phyloP scores from a whole-genome alignment of 2,113 vertebrate species.

The Crotophaga sulcirostris region DNA sequence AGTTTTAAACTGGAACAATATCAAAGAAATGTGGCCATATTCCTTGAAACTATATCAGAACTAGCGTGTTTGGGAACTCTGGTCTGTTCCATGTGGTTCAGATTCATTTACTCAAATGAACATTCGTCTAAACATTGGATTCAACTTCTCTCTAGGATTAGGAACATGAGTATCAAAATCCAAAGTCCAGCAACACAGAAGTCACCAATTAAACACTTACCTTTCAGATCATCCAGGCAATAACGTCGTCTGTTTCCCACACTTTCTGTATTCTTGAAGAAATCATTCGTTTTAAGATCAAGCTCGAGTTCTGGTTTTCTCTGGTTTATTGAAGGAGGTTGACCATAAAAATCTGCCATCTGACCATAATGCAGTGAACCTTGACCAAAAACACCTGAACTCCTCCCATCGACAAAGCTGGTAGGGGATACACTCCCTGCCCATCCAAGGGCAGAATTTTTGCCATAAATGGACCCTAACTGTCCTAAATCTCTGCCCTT shows the following conservation, averaged over 20 bases:
- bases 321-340: not conserved
- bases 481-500: not conserved
- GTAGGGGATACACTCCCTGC: not conserved
- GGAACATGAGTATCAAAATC: not conserved
- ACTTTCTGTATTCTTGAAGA: not conserved
- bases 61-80: not conserved
- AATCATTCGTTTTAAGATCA: not conserved
- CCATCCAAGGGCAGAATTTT: not conserved
- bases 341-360: not conserved
- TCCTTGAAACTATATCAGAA: not conserved
- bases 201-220: not conserved
- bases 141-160: not conserved
- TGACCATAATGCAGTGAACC: not conserved
- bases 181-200: not conserved
- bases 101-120: not conserved
- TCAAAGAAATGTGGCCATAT: not conserved
- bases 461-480: not conserved
- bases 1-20: not conserved
- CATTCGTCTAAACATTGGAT: not conserved
- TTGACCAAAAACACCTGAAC: not conserved
- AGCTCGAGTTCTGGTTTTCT: not conserved
- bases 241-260: not conserved
- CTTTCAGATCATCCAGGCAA: constrained; percentile 32
- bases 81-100: not conserved
- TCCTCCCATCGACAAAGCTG: not conserved